Evolutionary conservation across 2,888 invertebrate genomes (phyloP).

Genomic region (Oligia latruncula): DNA sequence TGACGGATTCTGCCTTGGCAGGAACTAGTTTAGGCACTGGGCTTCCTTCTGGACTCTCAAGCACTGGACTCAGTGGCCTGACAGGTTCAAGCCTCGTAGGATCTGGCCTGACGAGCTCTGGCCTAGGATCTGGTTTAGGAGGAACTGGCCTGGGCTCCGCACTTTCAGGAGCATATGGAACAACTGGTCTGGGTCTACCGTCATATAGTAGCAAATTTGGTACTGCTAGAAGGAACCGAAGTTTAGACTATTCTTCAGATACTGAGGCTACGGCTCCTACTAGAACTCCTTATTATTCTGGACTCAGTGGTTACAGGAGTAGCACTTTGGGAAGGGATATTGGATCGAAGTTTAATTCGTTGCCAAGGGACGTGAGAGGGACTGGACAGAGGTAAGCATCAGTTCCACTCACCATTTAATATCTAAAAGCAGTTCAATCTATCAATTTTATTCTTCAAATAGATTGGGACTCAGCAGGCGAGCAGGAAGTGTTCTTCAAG

Average conservation of each 20-base stretch:
- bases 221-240: conserved; percentile 93
- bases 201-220: conserved; percentile 89
- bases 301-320: conserved; percentile 86
- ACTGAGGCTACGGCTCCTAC: conserved; percentile 97
- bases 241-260: conserved; percentile 98
- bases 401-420: neutral
- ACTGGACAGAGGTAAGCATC: conserved; percentile 88
- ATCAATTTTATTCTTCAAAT: conserved; percentile 39
- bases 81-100: conserved; percentile 82
- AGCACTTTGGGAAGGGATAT: conserved; percentile 90
- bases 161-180: conserved; percentile 83
- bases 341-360: conserved; percentile 93
- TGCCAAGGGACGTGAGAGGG: conserved; percentile 92
- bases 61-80: conserved; percentile 85
- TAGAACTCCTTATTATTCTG: conserved; percentile 93
- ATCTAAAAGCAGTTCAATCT: conserved; percentile 9
- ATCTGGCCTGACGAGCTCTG: conserved; percentile 79
- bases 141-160: conserved; percentile 84
- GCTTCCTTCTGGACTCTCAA: conserved; percentile 84
- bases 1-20: conserved; percentile 76
- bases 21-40: conserved; percentile 74
- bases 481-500: conserved; percentile 86
- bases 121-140: conserved; percentile 81
- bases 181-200: conserved; percentile 83
- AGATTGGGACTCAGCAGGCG: conserved; percentile 85